Conservation (phyloP, 1,140 invertebrate species). For the Halesus radiatus region DNA sequence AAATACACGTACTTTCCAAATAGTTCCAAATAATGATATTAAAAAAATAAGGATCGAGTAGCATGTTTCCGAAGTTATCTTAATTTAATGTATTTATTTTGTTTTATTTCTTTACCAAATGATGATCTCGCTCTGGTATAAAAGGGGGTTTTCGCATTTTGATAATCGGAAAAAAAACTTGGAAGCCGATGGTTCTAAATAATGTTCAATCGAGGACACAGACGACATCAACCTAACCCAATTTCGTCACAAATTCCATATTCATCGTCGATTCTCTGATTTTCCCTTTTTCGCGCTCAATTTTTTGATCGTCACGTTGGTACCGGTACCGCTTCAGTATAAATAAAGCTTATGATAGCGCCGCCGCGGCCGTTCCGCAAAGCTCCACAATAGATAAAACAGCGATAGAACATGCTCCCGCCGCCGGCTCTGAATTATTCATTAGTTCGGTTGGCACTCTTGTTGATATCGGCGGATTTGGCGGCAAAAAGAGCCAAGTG, state of each 20-base stretch:
- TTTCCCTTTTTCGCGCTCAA: neutral
- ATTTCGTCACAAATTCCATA: neutral
- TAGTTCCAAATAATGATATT: too few relatives aligned
- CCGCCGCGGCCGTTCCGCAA: slow-evolving; percentile 50
- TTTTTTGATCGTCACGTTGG: neutral
- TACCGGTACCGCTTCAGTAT: slow-evolving; percentile 30
- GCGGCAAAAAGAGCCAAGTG: slow-evolving; percentile 46
- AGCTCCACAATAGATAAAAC: slow-evolving; percentile 58
- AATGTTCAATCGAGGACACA: too few relatives aligned
- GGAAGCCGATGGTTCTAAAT: too few relatives aligned
- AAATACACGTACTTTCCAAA: too few relatives aligned
- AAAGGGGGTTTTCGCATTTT: too few relatives aligned
- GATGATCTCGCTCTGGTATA: too few relatives aligned
- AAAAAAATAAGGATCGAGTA: too few relatives aligned
- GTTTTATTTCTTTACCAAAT: too few relatives aligned
- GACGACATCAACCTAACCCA: neutral
- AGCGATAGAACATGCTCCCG: slow-evolving; percentile 57
- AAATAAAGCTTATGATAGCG: slow-evolving; percentile 54
- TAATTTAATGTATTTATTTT: too few relatives aligned
- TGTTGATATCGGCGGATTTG: slow-evolving; percentile 54
- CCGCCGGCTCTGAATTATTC: slow-evolving; percentile 20
- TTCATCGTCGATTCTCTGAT: neutral
- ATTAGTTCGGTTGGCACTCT: slow-evolving; percentile 43
- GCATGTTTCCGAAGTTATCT: too few relatives aligned
- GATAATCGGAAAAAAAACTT: too few relatives aligned